Conservation (phyloP, 64 coral and sea anemone genomes). For the Pocillopora damicornis region DNA sequence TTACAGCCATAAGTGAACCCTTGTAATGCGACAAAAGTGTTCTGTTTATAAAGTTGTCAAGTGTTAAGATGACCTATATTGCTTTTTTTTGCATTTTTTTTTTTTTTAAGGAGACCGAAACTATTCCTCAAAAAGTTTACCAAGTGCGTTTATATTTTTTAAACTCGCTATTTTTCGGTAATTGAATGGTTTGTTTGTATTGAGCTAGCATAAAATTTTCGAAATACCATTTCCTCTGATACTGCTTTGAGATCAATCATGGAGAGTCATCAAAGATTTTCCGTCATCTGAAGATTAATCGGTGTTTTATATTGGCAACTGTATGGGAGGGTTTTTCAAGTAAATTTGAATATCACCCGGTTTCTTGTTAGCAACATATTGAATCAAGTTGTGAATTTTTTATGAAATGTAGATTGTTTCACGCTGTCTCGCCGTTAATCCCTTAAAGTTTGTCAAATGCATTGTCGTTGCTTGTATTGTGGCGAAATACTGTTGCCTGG, state of each 20-base stretch:
- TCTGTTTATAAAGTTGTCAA: slow-evolving; percentile 15
- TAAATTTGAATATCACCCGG: background rate
- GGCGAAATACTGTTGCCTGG: background rate
- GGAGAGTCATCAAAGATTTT: slow-evolving; percentile 28
- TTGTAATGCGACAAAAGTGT: background rate
- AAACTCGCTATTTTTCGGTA: slow-evolving; percentile 12
- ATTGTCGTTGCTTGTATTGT: slow-evolving; percentile 1
- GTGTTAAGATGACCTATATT: background rate
- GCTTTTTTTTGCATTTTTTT: background rate
- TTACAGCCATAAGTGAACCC: background rate
- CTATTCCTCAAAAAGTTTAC: background rate
- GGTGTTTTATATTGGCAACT: background rate
- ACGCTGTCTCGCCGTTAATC: slow-evolving; percentile 2
- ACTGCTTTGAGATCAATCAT: slow-evolving; percentile 1
- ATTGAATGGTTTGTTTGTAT: background rate
- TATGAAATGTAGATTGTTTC: background rate
- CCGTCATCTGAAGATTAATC: slow-evolving; percentile 29
- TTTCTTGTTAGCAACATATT: slow-evolving; percentile 6
- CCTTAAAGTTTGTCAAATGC: slow-evolving; percentile 8
- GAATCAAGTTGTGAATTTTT: slow-evolving; percentile 21
- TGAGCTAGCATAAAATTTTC: background rate
- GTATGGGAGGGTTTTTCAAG: background rate
- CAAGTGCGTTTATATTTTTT: background rate
- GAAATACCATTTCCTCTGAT: slow-evolving; percentile 12
- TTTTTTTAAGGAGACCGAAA: background rate